Conservation (phyloP, 1,140 invertebrate genomes). For the Formica selysi region DNA sequence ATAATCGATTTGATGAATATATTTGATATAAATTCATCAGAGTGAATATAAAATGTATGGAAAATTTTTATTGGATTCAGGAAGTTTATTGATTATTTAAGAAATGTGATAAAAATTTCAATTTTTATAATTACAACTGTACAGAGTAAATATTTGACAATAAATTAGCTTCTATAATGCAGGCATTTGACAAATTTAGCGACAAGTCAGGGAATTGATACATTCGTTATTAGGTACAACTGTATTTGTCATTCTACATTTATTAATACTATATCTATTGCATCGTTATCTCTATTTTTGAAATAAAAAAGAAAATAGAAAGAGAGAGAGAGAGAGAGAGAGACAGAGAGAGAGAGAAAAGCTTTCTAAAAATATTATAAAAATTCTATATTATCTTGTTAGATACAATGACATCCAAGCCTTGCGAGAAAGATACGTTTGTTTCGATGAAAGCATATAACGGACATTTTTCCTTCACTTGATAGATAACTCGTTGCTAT, state of each 20-base stretch:
- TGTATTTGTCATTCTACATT: not conserved
- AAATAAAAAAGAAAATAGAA: not conserved
- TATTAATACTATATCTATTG: not conserved
- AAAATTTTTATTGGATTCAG: not conserved
- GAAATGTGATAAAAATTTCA: not conserved
- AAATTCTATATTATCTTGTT: conserved; percentile 20
- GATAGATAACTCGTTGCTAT: conserved; percentile 64
- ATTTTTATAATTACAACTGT: not conserved
- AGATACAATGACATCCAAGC: conserved; percentile 8
- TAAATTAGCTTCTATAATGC: not conserved
- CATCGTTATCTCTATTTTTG: not conserved
- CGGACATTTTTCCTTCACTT: conserved; percentile 41
- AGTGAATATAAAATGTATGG: not conserved
- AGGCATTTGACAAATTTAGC: not conserved
- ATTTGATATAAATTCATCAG: not conserved
- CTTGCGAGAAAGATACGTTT: conserved; percentile 62
- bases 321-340: too few species aligned
- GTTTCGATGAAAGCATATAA: conserved; percentile 36
- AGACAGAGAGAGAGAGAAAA: too few species aligned
- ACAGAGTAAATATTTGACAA: conserved; percentile 12
- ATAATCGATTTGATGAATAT: conserved; percentile 6
- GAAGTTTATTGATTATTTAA: not conserved
- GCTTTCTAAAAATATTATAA: too few species aligned
- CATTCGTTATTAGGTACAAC: not conserved
- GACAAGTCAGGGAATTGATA: not conserved